Evolutionary conservation across 2,797 vertebrate species (phyloP), one percentile per base, ranked within the genome.

Genomic region (Choloepus didactylus): DNA sequence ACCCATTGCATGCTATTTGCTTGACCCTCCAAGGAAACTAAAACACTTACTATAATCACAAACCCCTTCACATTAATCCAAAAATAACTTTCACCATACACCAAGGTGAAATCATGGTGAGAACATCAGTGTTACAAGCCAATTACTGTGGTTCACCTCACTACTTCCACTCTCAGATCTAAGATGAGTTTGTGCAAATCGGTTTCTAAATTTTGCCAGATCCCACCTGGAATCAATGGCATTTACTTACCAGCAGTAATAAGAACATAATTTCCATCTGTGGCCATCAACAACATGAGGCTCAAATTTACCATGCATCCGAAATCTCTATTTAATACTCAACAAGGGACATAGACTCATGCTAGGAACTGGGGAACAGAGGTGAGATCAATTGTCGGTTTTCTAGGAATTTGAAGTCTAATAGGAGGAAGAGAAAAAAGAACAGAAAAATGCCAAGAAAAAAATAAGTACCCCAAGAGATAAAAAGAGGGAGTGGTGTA

Each of bases 11-110:
- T 56, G 54, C 15, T 18, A 56, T 56, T 56, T 56, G 54, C 54
- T 56, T 56, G 54, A 56, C 16, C 54, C 18, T 3, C 5, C 54
- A 56, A 56, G 54, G 18, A 56, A 56, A 56, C 18, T 5, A 21
- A 18, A 21, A 19, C 4, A 21, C 18, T 56, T 67, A 88, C 38
- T 79, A 88, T 89, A 95, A 93, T 89, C 76, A 93, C 19, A 93
- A 35, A 84, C 60, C 54, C 73, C 93, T 92, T 94, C 54, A 88
- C 19, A 87, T 67, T 38, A 92, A 67, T 84, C 46, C 46, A 88
- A 75, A 93, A 91, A 69, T 72, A 76, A 49, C 35, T 96, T 93
- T 96, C 75, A 51, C 29, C 29, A 6, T 18, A 41, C 6, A n/a
- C 29, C 72, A 64, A 31, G n/a, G 66, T 89, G 29, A 95, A 94